Conservation (phyloP, 1,140 invertebrate species). For the Homarus americanus region DNA sequence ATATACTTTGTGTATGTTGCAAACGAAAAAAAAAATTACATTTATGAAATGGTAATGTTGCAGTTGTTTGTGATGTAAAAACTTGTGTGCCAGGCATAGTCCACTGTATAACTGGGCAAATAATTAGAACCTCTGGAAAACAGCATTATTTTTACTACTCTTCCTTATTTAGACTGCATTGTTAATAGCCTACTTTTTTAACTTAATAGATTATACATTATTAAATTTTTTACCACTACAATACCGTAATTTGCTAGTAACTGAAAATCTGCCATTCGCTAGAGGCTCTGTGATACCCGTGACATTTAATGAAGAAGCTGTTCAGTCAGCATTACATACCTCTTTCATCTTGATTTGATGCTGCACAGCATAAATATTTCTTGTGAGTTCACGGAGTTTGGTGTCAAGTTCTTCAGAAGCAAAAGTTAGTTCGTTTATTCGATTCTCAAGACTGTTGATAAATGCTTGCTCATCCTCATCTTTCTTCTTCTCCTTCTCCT, state of each 20-base stretch:
- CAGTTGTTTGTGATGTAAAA: too few species aligned
- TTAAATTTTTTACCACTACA: neutral
- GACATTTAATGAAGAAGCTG: neutral
- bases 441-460: slow-evolving; percentile 39
- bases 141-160: too few species aligned
- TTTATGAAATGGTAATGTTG: too few species aligned
- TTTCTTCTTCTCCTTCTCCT: slow-evolving; percentile 62
- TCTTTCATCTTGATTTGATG: slow-evolving; percentile 18
- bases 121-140: too few species aligned
- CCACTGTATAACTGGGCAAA: too few species aligned
- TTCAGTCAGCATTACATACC: neutral
- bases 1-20: too few species aligned
- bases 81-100: too few species aligned
- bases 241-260: neutral
- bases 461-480: slow-evolving; percentile 41
- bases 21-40: too few species aligned
- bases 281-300: neutral
- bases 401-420: slow-evolving; percentile 58
- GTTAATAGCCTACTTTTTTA: too few species aligned
- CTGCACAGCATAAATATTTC: slow-evolving; percentile 26
- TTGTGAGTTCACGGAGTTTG: slow-evolving; percentile 48
- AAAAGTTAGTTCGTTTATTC: slow-evolving; percentile 60
- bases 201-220: too few species aligned
- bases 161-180: too few species aligned
- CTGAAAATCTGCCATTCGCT: neutral